Base-by-base conservation (phyloP, 2,797 vertebrate species). In the Galagoides demidoff region DNA sequence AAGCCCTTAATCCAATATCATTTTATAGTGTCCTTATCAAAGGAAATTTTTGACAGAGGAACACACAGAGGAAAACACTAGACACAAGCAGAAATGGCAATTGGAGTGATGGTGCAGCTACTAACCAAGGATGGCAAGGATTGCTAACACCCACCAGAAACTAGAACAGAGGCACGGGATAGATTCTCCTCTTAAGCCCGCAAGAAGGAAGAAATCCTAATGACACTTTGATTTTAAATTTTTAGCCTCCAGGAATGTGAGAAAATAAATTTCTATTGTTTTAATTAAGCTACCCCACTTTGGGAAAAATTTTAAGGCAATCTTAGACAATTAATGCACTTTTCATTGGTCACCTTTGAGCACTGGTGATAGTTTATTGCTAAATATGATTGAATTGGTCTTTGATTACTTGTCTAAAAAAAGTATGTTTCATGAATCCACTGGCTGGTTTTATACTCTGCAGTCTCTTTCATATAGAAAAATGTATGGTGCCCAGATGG, bases 371-470 rank as follows among this genome's bases (percentile, higher is more conserved):
- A 31, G 45, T 23, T 31, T n/a, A 86, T 57, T 71, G 64, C 4
- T 74, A 92, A 87, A 70, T 70, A 12, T 57, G 55, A 87, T 85
- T 71, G 45, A 90, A 84, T 79, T 91, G 70, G 1, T 64, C 7
- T 88, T 70, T 88, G 23, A 39, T 23, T 95, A 10, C 10, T 6
- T 70, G 22, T 59, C 10, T 89, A 64, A 89, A 61, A 19, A 87
- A 76, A n/a, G 20, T 19, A 66, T 89, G 59, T 57, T 90, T 78
- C 70, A 92, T 74, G 55, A 79, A 83, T 5, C 39, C 52, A 84
- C 3, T 88, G 22, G 34, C 76, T 90, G 77, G 17, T 64, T 77
- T 83, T 76, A 68, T 77, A 49, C 3, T 70, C 25, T 16, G 74
- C 79, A 29, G 4, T 31, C 34, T 71, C 20, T 45, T 90, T 92